Evolutionary conservation across 2,888 invertebrate genomes (phyloP).

Genomic region (Monoplex corrugatus): DNA sequence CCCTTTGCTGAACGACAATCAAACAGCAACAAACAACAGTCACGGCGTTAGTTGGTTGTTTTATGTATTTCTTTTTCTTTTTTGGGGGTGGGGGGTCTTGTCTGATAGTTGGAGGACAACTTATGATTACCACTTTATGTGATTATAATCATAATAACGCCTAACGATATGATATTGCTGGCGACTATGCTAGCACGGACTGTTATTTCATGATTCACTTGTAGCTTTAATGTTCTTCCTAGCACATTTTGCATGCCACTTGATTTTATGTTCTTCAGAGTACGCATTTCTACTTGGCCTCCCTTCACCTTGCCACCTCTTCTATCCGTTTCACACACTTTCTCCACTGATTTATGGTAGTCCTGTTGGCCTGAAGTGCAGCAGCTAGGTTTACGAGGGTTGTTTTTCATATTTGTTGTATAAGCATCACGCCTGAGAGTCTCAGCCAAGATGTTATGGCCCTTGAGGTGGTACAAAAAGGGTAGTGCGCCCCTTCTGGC

Average conservation of each 20-base stretch:
- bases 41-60: no score
- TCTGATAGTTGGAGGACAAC: no score
- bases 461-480: no score
- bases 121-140: no score
- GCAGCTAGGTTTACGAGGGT: neutral
- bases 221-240: neutral
- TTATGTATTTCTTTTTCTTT: no score
- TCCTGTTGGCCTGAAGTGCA: neutral
- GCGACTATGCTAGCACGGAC: no score
- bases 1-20: no score
- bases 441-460: neutral
- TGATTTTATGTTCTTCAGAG: neutral
- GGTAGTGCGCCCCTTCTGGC: no score
- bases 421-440: slow-evolving; percentile 1
- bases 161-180: no score
- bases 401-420: slow-evolving; percentile 38
- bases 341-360: neutral
- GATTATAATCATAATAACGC: no score
- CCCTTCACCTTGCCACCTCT: neutral
- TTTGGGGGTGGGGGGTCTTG: no score
- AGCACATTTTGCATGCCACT: neutral
- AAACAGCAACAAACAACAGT: no score
- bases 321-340: slow-evolving; percentile 8
- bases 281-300: neutral
- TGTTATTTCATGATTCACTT: neutral